phyloP scores from a whole-genome alignment of 2,797 vertebrate species.

The Enteromius anoplus region DNA sequence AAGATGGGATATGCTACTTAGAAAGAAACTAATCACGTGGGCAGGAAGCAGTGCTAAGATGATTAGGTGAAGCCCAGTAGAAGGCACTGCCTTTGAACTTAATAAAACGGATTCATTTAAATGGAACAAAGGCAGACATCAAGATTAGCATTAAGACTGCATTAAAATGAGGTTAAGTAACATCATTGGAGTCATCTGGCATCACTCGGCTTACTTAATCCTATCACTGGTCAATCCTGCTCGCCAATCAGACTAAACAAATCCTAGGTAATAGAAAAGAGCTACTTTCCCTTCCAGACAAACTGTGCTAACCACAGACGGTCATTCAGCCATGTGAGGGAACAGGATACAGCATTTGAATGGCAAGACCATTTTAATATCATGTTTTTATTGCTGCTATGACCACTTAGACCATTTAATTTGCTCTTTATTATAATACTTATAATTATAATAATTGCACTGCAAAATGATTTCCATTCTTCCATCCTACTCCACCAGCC shows the following conservation, averaged over 20 bases:
- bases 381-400: background rate
- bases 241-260: constrained; percentile 43
- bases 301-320: background rate
- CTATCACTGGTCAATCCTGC: constrained; percentile 49
- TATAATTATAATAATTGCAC: background rate
- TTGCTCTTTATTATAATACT: background rate
- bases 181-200: constrained; percentile 50
- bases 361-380: background rate
- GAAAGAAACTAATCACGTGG: constrained; percentile 12
- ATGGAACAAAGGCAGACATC: constrained; percentile 4
- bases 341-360: constrained; percentile 12
- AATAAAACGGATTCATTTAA: background rate
- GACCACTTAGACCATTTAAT: background rate
- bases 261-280: constrained; percentile 44
- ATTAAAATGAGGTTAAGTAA: constrained; percentile 55
- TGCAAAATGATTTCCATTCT: background rate
- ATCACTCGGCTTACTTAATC: constrained; percentile 50
- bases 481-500: background rate
- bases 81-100: constrained; percentile 10
- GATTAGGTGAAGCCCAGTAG: constrained; percentile 25
- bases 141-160: constrained; percentile 39
- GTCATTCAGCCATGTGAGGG: background rate
- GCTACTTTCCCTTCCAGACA: constrained; percentile 37
- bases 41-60: constrained; percentile 33
- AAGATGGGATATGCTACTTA: constrained; percentile 14